phyloP scores from a whole-genome alignment of 2,797 vertebrate genomes.

The Gila robusta region DNA sequence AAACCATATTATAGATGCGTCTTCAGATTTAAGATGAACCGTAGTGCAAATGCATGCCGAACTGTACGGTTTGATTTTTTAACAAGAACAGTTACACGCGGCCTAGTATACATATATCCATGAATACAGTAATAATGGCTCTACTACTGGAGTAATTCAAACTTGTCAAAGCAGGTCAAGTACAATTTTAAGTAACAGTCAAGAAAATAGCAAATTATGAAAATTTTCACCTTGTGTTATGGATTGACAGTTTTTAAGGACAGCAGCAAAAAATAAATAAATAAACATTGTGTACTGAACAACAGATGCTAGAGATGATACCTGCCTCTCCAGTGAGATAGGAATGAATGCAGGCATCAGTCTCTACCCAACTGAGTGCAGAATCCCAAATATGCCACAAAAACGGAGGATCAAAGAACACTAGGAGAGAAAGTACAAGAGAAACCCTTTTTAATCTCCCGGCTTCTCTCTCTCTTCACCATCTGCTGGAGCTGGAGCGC shows the following conservation, averaged over 20 bases:
- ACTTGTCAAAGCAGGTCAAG: background rate
- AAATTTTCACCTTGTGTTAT: background rate
- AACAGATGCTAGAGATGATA: slow-evolving; percentile 34
- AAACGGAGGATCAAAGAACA: slow-evolving; percentile 72
- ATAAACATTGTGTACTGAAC: background rate
- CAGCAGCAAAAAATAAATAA: background rate
- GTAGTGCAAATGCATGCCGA: too few relatives aligned
- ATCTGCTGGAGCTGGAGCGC: slow-evolving; percentile 73
- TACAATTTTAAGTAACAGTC: background rate
- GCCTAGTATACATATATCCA: too few relatives aligned
- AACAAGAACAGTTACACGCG: too few relatives aligned
- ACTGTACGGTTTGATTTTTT: too few relatives aligned
- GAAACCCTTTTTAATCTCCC: slow-evolving; percentile 72
- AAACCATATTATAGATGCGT: too few relatives aligned
- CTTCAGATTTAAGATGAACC: too few relatives aligned
- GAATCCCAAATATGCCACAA: slow-evolving; percentile 43
- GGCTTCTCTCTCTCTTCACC: slow-evolving; percentile 73
- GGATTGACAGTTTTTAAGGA: slow-evolving; percentile 21
- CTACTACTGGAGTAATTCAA: background rate
- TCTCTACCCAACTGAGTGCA: slow-evolving; percentile 28
- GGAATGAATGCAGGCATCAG: slow-evolving; percentile 3
- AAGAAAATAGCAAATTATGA: background rate
- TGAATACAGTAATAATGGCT: background rate
- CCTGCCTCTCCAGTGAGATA: slow-evolving; percentile 14
- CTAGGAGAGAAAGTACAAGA: slow-evolving; percentile 67